Evolutionary conservation across 2,888 invertebrate species (phyloP), one percentile per base, ranked within the genome.

Genomic region (Lochmaea capreae): DNA sequence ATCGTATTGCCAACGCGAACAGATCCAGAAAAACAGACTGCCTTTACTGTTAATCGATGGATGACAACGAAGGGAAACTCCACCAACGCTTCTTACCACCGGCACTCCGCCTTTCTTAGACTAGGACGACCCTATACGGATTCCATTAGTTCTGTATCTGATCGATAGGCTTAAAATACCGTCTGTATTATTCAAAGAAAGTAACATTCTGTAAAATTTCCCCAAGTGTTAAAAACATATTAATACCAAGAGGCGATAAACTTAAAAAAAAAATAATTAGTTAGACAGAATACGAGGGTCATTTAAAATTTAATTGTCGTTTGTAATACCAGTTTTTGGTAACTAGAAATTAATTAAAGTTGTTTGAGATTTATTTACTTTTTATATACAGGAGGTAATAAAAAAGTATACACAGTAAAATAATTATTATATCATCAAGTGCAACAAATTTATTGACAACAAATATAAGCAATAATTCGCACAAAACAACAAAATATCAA

Each of bases 51-150:
- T 33, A 59, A 59, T 59, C 59, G 59, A 59, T 59, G 59, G 59
- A 59, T n/a, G 33, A 54, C 54, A 16, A 59, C 12, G 59, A n/a
- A 59, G 59, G 59, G 59, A 33, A 59, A 59, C 59, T 59, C 5
- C 54, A 18, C 8, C 54, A 10, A 18, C 16, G 16, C 16, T 54
- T 54, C 49, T 54, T 54, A 54, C 54, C 18, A 54, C 16, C 11
- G 54, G 10, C 49, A 49, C 14, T 49, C 14, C 46, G 5, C 3
- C 12, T 4, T 12, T 46, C 46, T 46, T 12, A 46, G 46, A 46
- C 46, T 33, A 43, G 43, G 11, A 43, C 43, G 43, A 46, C 46
- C 46, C 46, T 46, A 12, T 52, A 16, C 8, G 52, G 18, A 54
- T 54, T 54, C 9, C 18, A 9, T 54, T 18, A 16, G n/a, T 18